Conservation (phyloP, 37 sponge, comb jelly and placozoan genomes). For the Oopsacas minuta region DNA sequence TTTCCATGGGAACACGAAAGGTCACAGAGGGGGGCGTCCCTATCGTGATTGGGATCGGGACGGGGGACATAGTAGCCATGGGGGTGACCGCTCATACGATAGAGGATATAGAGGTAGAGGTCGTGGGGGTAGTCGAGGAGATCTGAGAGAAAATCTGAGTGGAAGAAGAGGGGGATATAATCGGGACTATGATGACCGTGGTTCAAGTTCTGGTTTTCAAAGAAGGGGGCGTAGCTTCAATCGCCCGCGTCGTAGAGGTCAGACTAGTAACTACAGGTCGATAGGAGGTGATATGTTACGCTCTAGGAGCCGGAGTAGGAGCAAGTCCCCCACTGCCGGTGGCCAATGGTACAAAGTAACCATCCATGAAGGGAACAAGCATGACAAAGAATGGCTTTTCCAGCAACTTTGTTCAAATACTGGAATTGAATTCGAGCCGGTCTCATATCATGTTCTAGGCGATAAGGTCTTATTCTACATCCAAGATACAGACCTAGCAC, state of each 20-base stretch:
- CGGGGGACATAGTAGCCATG: not conserved
- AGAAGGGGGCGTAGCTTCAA: not conserved
- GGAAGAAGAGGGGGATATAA: not conserved
- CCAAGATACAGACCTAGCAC: not conserved
- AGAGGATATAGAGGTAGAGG: not conserved
- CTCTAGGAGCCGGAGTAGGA: not conserved
- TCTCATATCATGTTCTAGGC: not conserved
- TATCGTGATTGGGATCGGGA: not conserved
- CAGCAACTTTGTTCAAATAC: not conserved
- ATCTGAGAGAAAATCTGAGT: not conserved
- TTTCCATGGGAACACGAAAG: not conserved
- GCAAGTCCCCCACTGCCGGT: not conserved
- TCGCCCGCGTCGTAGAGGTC: not conserved
- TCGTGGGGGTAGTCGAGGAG: not conserved
- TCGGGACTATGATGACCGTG: not conserved
- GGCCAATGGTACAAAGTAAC: not conserved
- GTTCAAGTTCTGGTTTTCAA: not conserved
- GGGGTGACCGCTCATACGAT: not conserved
- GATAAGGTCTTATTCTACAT: not conserved
- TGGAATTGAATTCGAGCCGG: not conserved
- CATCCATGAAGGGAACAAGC: not conserved
- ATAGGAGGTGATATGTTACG: not conserved
- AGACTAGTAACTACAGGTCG: not conserved
- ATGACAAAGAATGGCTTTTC: not conserved
- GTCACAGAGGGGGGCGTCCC: not conserved